Conservation (phyloP, 2,888 invertebrate species). For the Fragum sueziense region DNA sequence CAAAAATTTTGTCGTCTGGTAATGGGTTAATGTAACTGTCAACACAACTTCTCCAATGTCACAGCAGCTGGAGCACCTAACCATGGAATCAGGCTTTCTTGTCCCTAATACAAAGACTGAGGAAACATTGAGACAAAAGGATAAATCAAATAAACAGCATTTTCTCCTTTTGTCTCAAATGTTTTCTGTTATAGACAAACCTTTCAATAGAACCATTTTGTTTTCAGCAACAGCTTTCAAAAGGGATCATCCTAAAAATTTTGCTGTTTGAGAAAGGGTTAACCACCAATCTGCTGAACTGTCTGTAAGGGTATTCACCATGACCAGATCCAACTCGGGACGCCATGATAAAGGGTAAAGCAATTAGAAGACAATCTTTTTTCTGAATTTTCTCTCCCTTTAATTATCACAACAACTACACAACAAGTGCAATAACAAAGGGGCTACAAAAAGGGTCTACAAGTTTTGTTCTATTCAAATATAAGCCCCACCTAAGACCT, state of each 20-base stretch:
- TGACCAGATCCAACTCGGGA: not conserved
- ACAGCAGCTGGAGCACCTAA: no score
- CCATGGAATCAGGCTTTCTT: not conserved
- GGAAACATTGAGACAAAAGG: not conserved
- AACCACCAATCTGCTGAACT: not conserved
- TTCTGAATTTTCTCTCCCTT: not conserved
- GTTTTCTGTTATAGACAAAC: not conserved
- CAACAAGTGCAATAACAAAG: conserved; percentile 6
- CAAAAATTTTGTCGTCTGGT: no score
- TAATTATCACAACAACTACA: conserved; percentile 1
- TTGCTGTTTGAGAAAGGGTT: no score
- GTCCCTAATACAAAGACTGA: not conserved
- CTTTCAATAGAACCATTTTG: not conserved
- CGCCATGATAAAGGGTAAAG: not conserved
- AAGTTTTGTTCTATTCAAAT: not conserved
- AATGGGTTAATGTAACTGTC: no score
- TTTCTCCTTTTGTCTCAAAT: not conserved
- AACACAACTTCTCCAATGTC: no score
- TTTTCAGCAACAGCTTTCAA: not conserved
- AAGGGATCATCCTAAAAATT: no score
- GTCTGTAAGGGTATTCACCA: not conserved
- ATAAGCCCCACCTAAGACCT: not conserved
- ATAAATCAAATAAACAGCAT: not conserved
- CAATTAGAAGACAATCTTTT: not conserved
- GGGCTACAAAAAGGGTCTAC: not conserved